Evolutionary conservation across 2,113 vertebrate species (phyloP).

Genomic region (Hoplias malabaricus): DNA sequence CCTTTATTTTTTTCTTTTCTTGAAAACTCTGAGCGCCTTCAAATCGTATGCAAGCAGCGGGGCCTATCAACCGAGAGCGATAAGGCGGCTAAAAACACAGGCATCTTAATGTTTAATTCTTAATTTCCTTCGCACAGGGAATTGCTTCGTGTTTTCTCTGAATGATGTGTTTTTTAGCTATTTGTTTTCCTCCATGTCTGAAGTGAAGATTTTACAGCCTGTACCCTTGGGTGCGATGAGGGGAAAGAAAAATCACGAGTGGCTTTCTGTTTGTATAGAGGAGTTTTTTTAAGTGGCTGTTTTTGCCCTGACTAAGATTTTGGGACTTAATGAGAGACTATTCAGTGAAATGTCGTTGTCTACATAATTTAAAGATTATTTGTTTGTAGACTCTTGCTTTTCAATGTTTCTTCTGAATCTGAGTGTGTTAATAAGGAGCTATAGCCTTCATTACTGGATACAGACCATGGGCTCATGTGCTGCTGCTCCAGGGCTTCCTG

Average conservation of each 20-base stretch:
- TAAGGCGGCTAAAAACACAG: slow-evolving; percentile 2
- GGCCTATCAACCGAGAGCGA: neutral
- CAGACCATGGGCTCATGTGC: too few species aligned
- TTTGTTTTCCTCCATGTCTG: slow-evolving; percentile 1
- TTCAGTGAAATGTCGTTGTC: too few species aligned
- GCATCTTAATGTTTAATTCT: neutral
- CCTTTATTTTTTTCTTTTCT: too few species aligned
- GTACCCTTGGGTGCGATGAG: neutral
- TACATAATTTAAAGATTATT: too few species aligned
- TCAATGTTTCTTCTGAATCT: too few species aligned
- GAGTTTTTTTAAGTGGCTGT: neutral
- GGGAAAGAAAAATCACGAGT: neutral
- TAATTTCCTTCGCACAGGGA: neutral
- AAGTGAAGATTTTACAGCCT: slow-evolving; percentile 17
- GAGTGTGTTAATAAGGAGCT: too few species aligned
- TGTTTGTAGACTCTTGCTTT: too few species aligned
- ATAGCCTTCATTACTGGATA: too few species aligned
- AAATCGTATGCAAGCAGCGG: neutral
- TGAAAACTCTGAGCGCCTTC: neutral
- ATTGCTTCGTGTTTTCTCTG: neutral
- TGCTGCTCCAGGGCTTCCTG: too few species aligned
- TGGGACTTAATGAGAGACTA: too few species aligned
- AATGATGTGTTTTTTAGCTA: neutral
- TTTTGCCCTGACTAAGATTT: neutral
- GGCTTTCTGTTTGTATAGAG: neutral